A percentile compares a stretch with the other conserved stretches of the same genome.
Evolutionary conservation across 2,888 invertebrate genomes (phyloP).

Genomic region (Acanthococcus lagerstroemiae): DNA sequence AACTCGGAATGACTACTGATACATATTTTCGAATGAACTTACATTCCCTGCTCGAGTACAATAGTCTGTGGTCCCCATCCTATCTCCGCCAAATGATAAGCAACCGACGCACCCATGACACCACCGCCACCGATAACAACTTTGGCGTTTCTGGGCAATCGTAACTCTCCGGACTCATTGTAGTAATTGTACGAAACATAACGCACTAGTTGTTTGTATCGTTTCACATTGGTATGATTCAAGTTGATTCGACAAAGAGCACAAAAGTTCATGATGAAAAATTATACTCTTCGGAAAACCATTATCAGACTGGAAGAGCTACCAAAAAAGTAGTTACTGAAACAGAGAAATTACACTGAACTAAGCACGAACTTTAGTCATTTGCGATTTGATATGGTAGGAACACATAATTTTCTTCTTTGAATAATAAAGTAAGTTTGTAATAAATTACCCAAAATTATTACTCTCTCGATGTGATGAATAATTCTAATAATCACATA

Average conservation of each 20-base stretch:
- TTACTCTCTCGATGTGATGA: no score
- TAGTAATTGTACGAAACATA: constrained; percentile 1
- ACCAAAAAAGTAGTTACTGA: no score
- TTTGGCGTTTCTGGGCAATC: constrained; percentile 40
- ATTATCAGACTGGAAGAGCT: no score
- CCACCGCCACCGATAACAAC: constrained; percentile 89
- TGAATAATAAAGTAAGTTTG: no score
- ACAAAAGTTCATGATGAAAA: background rate
- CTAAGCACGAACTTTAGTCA: no score
- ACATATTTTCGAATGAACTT: constrained; percentile 37
- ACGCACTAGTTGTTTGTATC: background rate
- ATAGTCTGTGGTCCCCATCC: constrained; percentile 76
- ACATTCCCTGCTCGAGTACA: constrained; percentile 76
- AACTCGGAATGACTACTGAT: no score
- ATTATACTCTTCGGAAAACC: no score
- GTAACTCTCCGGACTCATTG: constrained; percentile 3
- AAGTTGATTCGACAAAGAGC: background rate
- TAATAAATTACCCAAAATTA: no score
- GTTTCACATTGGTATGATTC: background rate
- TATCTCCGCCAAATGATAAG: constrained; percentile 72
- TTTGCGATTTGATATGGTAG: no score
- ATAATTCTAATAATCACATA: no score
- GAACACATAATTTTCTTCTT: no score
- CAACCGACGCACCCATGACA: constrained; percentile 82
- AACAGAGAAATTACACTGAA: no score